A percentile compares a stretch with the other conserved stretches of the same genome.
Evolutionary conservation across 2,113 vertebrate species (phyloP).

Genomic region (Trinectes maculatus): DNA sequence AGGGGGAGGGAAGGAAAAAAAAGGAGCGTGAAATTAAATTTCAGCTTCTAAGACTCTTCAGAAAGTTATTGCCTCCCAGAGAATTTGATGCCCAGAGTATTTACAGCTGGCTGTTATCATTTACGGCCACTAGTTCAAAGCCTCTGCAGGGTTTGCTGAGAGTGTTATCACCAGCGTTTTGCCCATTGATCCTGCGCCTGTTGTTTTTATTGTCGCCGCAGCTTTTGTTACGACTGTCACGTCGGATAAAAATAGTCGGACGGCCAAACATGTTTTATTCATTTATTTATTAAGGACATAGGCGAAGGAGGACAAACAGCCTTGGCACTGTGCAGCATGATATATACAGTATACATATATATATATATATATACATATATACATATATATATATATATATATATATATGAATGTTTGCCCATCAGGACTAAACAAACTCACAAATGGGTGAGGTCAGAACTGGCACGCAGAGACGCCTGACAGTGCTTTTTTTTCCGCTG

Average conservation of each 20-base stretch:
- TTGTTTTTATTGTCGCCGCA: slow-evolving; percentile 5
- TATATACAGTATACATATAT: too few relatives aligned
- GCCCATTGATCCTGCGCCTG: background rate
- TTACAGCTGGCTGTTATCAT: slow-evolving; percentile 53
- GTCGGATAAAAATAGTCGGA: background rate
- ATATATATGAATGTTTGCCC: too few relatives aligned
- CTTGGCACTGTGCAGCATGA: too few relatives aligned
- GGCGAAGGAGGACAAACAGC: slow-evolving; percentile 7
- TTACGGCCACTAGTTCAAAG: slow-evolving; percentile 31
- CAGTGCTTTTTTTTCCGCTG: too few relatives aligned
- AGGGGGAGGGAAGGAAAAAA: background rate
- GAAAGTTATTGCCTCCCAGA: slow-evolving; percentile 47
- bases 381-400: too few relatives aligned
- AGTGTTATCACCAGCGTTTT: slow-evolving; percentile 17
- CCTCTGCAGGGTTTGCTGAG: slow-evolving; percentile 13
- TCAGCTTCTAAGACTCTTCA: slow-evolving; percentile 31
- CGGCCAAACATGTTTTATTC: background rate
- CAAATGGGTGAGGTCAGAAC: too few relatives aligned
- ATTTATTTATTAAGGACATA: background rate
- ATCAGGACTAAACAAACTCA: too few relatives aligned
- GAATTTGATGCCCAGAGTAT: slow-evolving; percentile 40
- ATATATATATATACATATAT: too few relatives aligned
- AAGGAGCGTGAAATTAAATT: slow-evolving; percentile 39
- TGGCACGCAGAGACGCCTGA: too few relatives aligned
- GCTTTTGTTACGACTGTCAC: background rate